Base-by-base conservation (phyloP, 2,888 invertebrate species). In the Nomada fabriciana region DNA sequence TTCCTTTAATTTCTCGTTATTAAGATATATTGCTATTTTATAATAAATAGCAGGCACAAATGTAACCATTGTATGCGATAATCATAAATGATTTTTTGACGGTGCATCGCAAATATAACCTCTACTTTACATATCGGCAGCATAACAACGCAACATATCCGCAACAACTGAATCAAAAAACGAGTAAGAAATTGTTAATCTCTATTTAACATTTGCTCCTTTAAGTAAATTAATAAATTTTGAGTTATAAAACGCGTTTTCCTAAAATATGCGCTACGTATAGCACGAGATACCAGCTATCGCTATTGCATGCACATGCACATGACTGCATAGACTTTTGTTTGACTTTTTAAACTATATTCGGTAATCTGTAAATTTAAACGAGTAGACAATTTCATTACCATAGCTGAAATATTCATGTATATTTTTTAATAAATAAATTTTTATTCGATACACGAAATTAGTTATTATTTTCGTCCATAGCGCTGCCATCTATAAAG, bases 21-120 rank as follows among this genome's bases (percentile, higher is more conserved):
- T n/a, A 61, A 43, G 10, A 0, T 23, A 29, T 29, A 18, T 10
- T 53, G 13, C 68, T 75, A 80, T 2, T 75, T 80, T 71, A 80
- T 82, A n/a, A 82, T 57, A 25, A 75, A 82, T 53, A 68, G 61
- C 20, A 67, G 18, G n/a, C 50, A 53, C 20, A 81, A 47, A 63
- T 47, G 4, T 55, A 18, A 59, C 75, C 61, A 75, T 43, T 67
- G 74, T 67, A 11, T 63, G 60, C 42, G 36, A 47, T 67, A 61
- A 69, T 55, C 15, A 15, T 67, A 50, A 42, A 67, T 67, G 55
- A 55, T 18, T 52, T 18, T 82, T 47, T 50, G 64, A 67, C 13
- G 50, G 18, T 23, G 29, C 64, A 78, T 79, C 20, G 61, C 43
- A 55, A 70, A 55, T 36, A 50, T 67, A 79, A 79, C 60, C 52